Evolutionary conservation across 2,113 vertebrate species (phyloP), one percentile per base, ranked within the genome.

Genomic region (Hippocampus zosterae): DNA sequence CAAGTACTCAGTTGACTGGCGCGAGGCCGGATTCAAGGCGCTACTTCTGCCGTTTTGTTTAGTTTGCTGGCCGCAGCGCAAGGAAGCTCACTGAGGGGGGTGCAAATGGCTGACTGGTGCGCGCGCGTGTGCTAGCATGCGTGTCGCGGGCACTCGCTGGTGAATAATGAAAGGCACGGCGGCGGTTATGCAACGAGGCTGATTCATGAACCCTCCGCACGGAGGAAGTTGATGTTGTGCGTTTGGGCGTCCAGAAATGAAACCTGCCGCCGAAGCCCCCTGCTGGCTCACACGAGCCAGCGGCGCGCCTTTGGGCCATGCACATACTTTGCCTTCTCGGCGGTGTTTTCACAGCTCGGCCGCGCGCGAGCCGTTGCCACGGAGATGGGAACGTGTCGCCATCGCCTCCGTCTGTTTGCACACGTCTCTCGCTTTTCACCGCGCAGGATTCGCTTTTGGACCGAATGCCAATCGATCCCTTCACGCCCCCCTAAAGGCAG

Each of bases 101-200:
- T 80, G 79, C 80, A 81, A 82, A 77, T 84, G 81, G 87, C 82
- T 75, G 64, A 65, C 76, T 79, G 82, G 74, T 75, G 79, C 77
- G 77, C 78, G 66, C 13, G 41, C 0, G 29, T 33, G 29, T 0
- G 29, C n/a, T n/a, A n/a, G n/a, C n/a, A n/a, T 4, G 29, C 29
- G 29, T 5, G 12, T 13, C 1, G 64, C 52, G 52, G 57, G 56
- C 44, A 68, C 78, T 1, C 69, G 68, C 46, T 69, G 71, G 81
- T 82, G 70, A 83, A 71, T 87, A 84, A 85, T 86, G 71, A 80
- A 79, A 66, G 71, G 71, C 3, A 16, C 61, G 76, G 46, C 46
- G 15, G 46, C 46, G 15, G 46, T 90, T 91, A 85, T 65, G 84
- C 86, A 91, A 90, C 68, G 23, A 65, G 48, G 77, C 69, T 68